phyloP scores from a whole-genome alignment of 2,113 vertebrate species.

The Orthonyx spaldingii region DNA sequence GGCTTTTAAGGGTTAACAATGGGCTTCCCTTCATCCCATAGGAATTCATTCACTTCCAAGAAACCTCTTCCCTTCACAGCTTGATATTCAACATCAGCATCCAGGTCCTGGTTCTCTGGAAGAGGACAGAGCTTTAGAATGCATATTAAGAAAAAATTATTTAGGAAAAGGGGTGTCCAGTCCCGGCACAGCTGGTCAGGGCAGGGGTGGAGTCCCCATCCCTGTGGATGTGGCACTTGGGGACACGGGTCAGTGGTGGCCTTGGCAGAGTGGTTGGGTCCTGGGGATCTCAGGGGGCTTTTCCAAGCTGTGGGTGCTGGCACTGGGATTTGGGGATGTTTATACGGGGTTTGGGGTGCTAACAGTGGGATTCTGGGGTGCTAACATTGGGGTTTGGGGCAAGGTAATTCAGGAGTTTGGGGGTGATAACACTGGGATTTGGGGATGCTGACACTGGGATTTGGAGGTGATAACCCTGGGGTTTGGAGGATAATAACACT shows the following conservation, averaged over 20 bases:
- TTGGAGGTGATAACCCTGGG: neutral
- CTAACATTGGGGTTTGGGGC: neutral
- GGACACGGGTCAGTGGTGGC: neutral
- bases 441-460: no score
- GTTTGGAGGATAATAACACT: no score
- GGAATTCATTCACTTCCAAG: neutral
- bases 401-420: neutral
- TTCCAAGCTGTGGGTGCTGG: neutral
- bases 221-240: neutral
- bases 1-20: neutral
- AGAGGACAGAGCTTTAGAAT: neutral
- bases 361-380: neutral
- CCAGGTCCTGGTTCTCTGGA: neutral
- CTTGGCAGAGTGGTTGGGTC: neutral
- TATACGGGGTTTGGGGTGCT: neutral
- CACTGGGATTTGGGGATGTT: neutral
- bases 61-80: neutral
- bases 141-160: neutral
- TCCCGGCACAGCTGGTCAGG: neutral
- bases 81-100: neutral
- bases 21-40: fast-evolving
- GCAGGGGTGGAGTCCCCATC: neutral
- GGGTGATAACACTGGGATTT: no score
- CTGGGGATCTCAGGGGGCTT: neutral
- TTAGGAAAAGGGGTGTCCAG: neutral